These are phyloP conservation scores for Cephus pygmeus DNA, from an alignment of 2,888 invertebrate species.

Conservation along the genomic window DNA sequence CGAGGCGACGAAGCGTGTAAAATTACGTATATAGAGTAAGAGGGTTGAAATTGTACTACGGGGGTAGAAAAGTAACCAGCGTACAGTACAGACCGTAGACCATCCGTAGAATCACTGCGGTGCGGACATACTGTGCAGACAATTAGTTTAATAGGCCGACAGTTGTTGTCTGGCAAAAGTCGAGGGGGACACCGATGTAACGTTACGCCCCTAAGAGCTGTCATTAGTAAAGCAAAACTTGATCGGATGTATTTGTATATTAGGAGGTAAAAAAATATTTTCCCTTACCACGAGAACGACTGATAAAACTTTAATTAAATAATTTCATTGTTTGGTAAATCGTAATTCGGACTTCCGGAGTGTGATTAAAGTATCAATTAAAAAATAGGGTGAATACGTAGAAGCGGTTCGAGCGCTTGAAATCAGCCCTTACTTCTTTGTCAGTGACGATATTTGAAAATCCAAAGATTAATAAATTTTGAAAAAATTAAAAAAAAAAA, in stretches of 20 bases:
- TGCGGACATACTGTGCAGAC: constrained; percentile 59
- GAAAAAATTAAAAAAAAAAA: too few species aligned
- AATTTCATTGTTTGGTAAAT: too few species aligned
- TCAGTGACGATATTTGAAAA: background rate
- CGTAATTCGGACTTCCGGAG: background rate
- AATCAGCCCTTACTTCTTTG: too few species aligned
- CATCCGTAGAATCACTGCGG: constrained; percentile 44
- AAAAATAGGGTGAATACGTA: too few species aligned
- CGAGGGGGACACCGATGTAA: constrained; percentile 29
- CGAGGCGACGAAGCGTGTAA: constrained; percentile 56
- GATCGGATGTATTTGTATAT: background rate
- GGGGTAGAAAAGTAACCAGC: background rate
- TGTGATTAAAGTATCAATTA: too few species aligned
- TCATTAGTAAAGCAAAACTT: constrained; percentile 2
- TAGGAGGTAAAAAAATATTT: background rate
- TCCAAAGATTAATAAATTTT: too few species aligned
- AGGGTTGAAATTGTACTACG: constrained; percentile 38
- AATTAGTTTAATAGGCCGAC: constrained; percentile 65
- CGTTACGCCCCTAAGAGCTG: constrained; percentile 42
- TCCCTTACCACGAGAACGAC: too few species aligned
- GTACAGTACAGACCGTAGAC: constrained; percentile 26
- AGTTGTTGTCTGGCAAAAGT: constrained; percentile 55
- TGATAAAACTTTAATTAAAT: too few species aligned
- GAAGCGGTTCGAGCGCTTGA: too few species aligned
- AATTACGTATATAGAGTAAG: constrained; percentile 37